Evolutionary conservation across 2,113 vertebrate genomes (phyloP), one percentile per base, ranked within the genome.

Genomic region (Callorhinus ursinus): DNA sequence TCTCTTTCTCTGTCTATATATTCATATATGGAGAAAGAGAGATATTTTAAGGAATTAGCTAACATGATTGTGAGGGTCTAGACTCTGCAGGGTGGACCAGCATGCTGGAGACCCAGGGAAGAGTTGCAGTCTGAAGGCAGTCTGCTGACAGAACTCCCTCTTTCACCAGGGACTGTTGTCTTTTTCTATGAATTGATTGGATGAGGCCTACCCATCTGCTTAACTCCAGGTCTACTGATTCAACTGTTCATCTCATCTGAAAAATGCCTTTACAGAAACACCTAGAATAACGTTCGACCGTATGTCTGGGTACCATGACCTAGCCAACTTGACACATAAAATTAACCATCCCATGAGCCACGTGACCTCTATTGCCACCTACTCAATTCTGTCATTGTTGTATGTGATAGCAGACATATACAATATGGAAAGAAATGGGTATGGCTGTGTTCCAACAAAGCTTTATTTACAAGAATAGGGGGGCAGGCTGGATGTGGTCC

Each of bases 261-360:
- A 94, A 90, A 63, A 21, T 1, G 83, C 28, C 61, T 83, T 79
- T 36, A 84, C 15, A 63, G 24, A 96, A 93, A 51, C 15, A 90
- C 80, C 36, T 71, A 97, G 81, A 96, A 86, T 80, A 93, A 88
- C 42, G 42, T 72, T 87, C 77, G 39, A 86, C 65, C 67, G 33
- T 90, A 88, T 88, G 80, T 16, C 10, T 55, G 65, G 53, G 14
- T n/a, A 22, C 49, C 9, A 15, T 61, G 33, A 18, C 36, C 59
- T 92, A 83, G 81, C 39, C 76, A 93, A 76, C 49, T 55, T 74
- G 13, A 87, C 63, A 76, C 15, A 74, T 49, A 85, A 88, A 92
- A 90, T 95, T 71, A 88, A 65, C 55, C 69, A 81, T 85, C 53
- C 55, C 4, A 13, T 12, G 63, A 67, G 28, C 57, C 57, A 87